Evolutionary conservation across 2,113 vertebrate species (phyloP).

Genomic region (Tichodroma muraria): DNA sequence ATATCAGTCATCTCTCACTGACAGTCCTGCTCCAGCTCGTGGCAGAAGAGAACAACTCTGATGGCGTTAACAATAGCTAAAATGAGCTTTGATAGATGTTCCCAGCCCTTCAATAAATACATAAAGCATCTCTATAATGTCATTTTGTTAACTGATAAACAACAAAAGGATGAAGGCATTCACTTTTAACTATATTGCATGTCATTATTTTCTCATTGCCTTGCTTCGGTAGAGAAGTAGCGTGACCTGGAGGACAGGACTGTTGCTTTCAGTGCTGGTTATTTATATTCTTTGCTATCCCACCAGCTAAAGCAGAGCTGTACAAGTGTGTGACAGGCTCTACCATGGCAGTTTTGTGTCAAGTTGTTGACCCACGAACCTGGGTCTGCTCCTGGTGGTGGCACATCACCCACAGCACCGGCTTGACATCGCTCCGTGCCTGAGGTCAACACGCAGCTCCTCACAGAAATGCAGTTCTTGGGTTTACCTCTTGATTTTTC

Average conservation of each 20-base stretch:
- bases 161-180: slow-evolving; percentile 44
- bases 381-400: neutral
- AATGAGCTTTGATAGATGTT: slow-evolving; percentile 54
- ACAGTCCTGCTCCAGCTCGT: slow-evolving; percentile 42
- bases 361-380: neutral
- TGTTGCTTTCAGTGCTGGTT: neutral
- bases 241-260: neutral
- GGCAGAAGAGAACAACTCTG: slow-evolving; percentile 34
- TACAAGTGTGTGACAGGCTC: neutral
- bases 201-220: slow-evolving; percentile 32
- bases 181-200: slow-evolving; percentile 23
- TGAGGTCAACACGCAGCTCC: accelerated
- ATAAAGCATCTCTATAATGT: slow-evolving; percentile 47
- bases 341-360: neutral
- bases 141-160: slow-evolving; percentile 50
- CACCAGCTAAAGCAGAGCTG: neutral
- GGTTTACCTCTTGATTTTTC: neutral
- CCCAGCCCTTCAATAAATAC: slow-evolving; percentile 24
- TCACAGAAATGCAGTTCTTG: neutral
- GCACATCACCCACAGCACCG: accelerated
- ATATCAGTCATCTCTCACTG: slow-evolving; percentile 43
- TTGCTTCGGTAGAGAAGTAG: neutral
- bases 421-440: accelerated
- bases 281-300: neutral
- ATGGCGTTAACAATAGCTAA: slow-evolving; percentile 39